Percentiles rank a stretch among this genome's conserved stretches.
phyloP scores from a whole-genome alignment of 2,888 invertebrate species.

The Plemyria rubiginata region DNA sequence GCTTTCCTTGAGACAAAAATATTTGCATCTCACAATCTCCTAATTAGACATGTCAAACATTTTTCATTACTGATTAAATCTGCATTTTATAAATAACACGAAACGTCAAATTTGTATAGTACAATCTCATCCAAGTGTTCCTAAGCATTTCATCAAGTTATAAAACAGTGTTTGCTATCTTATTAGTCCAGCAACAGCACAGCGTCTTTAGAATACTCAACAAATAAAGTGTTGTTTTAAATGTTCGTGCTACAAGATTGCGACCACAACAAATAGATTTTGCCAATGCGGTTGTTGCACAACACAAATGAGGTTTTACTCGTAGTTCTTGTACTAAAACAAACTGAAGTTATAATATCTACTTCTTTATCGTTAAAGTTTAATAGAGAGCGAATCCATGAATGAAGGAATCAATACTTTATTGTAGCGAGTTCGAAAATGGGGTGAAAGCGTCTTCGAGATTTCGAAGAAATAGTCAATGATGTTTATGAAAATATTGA shows the following conservation, averaged over 20 bases:
- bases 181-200: background rate
- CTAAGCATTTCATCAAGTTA: background rate
- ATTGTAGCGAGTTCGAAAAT: slow-evolving; percentile 56
- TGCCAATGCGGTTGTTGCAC: slow-evolving; percentile 7
- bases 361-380: slow-evolving; percentile 69
- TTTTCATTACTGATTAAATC: too few relatives aligned
- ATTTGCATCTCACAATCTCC: too few relatives aligned
- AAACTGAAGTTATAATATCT: slow-evolving; percentile 21
- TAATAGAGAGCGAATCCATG: slow-evolving; percentile 67
- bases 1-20: too few relatives aligned
- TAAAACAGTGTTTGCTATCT: background rate
- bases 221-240: background rate
- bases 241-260: slow-evolving; percentile 5
- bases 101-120: too few relatives aligned
- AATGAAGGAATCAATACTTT: slow-evolving; percentile 72
- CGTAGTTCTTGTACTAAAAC: slow-evolving; percentile 27
- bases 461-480: slow-evolving; percentile 19
- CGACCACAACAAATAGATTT: slow-evolving; percentile 1
- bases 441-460: slow-evolving; percentile 26
- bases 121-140: background rate
- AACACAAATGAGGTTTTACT: slow-evolving; percentile 17
- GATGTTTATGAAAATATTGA: slow-evolving; percentile 7
- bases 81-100: too few relatives aligned
- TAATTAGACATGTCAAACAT: too few relatives aligned
- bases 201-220: background rate